phyloP scores from a whole-genome alignment of 2,113 vertebrate genomes.

The Ciconia maguari region DNA sequence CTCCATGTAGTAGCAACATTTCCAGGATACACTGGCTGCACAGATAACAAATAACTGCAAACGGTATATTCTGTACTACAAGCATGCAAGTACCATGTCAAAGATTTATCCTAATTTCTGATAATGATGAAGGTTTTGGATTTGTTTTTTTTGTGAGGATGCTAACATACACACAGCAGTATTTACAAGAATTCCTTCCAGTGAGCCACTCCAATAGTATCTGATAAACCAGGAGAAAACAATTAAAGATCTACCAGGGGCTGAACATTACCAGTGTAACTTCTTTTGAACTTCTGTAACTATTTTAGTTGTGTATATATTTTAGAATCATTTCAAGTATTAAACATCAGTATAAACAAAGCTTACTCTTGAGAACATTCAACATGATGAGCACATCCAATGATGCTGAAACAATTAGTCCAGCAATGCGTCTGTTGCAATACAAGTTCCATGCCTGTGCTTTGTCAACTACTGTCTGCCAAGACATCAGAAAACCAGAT shows the following conservation, averaged over 20 bases:
- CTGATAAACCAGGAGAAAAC: neutral
- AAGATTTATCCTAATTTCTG: neutral
- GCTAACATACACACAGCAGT: neutral
- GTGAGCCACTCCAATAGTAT: neutral
- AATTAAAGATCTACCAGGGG: neutral
- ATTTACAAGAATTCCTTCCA: neutral
- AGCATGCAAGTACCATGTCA: neutral
- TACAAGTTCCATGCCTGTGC: neutral
- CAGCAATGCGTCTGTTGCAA: neutral
- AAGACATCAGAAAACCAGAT: conserved; percentile 35
- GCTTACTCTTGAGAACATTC: neutral
- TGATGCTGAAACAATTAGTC: neutral
- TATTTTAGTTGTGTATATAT: neutral
- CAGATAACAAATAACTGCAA: neutral
- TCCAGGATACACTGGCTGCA: neutral
- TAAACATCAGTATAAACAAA: neutral
- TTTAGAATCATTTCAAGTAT: conserved; percentile 11
- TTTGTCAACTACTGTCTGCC: neutral
- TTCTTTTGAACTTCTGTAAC: neutral
- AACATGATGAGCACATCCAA: neutral
- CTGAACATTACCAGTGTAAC: neutral
- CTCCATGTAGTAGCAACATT: neutral
- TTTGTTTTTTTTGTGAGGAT: neutral
- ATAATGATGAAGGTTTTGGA: neutral
- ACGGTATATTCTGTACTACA: neutral